phyloP scores from a whole-genome alignment of 2,113 vertebrate genomes.

The Lonchura striata region DNA sequence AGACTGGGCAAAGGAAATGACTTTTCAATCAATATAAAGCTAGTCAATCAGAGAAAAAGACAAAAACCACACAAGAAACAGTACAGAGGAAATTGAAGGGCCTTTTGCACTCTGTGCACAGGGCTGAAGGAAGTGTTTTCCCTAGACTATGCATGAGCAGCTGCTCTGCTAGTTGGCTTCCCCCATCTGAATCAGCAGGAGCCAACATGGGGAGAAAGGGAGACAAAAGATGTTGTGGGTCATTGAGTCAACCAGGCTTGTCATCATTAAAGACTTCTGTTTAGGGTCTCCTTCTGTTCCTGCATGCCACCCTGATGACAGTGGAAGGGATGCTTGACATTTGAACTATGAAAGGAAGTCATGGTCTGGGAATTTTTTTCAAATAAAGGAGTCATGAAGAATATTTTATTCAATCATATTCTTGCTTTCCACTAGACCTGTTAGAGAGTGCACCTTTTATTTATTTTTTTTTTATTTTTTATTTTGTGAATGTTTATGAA shows the following conservation, averaged over 20 bases:
- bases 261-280: slow-evolving; percentile 44
- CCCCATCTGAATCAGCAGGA: slow-evolving; percentile 24
- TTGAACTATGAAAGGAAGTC: slow-evolving; percentile 51
- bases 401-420: neutral
- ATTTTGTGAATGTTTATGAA: neutral
- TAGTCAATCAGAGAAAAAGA: slow-evolving; percentile 50
- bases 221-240: slow-evolving; percentile 53
- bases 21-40: slow-evolving; percentile 60
- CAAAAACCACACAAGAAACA: neutral
- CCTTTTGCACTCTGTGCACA: slow-evolving; percentile 29
- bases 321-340: slow-evolving; percentile 50
- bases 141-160: slow-evolving; percentile 16
- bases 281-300: slow-evolving; percentile 27
- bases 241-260: slow-evolving; percentile 62
- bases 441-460: neutral
- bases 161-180: neutral
- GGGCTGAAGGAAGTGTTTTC: slow-evolving; percentile 22
- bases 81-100: slow-evolving; percentile 30
- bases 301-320: slow-evolving; percentile 32
- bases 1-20: slow-evolving; percentile 57
- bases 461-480: neutral
- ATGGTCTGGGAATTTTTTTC: slow-evolving; percentile 47
- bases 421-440: neutral
- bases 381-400: slow-evolving; percentile 43
- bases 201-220: slow-evolving; percentile 6